phyloP scores from a whole-genome alignment of 2,797 vertebrate species.

The Oreochromis grahami region DNA sequence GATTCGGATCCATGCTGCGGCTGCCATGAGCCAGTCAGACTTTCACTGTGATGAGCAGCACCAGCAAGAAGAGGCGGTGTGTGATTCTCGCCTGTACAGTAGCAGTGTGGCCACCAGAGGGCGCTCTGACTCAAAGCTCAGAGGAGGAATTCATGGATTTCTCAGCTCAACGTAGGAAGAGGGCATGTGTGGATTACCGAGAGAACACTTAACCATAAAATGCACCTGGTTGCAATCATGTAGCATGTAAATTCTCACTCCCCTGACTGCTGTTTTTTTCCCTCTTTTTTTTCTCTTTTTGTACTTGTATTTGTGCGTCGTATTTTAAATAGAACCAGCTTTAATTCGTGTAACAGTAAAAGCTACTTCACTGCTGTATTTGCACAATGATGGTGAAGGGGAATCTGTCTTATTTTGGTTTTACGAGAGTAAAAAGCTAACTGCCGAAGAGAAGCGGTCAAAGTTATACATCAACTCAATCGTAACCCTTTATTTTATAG shows the following conservation, averaged over 20 bases:
- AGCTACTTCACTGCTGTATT: conserved; percentile 16
- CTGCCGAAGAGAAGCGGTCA: background rate
- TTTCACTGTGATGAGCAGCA: background rate
- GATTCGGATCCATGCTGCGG: background rate
- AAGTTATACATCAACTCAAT: background rate
- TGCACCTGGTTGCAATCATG: conserved; percentile 29
- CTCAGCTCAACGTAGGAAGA: background rate
- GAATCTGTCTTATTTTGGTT: background rate
- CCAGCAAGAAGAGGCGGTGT: background rate
- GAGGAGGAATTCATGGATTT: background rate
- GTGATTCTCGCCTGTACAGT: background rate
- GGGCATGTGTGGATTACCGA: background rate
- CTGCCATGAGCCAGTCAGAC: background rate
- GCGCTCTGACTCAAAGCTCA: conserved; percentile 3
- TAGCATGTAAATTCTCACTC: conserved; percentile 25
- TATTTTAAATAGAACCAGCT: background rate
- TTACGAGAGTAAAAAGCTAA: background rate
- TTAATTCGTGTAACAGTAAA: background rate
- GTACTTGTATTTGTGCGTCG: background rate
- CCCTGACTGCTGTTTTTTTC: background rate
- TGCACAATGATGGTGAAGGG: conserved; percentile 43
- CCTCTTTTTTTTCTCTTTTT: too few species aligned
- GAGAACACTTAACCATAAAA: background rate
- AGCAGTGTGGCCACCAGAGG: conserved; percentile 23
- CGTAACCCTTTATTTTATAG: background rate